These are phyloP conservation scores for Agriopis marginaria DNA, from an alignment of 2,888 invertebrate species.

Conservation along the genomic window DNA sequence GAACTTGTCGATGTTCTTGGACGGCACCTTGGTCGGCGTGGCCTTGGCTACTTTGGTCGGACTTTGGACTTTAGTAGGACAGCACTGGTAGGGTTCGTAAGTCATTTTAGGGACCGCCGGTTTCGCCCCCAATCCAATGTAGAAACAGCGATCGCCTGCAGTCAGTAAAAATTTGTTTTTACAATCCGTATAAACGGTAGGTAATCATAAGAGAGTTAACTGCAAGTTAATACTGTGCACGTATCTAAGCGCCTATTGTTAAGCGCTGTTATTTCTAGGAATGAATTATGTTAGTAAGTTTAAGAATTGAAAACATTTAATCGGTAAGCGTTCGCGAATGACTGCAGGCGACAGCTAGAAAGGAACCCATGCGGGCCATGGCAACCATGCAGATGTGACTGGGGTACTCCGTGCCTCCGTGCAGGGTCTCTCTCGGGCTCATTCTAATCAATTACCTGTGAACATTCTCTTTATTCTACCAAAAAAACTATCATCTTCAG, in stretches of 20 bases:
- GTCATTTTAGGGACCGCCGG: conserved; percentile 91
- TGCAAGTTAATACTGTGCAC: conserved; percentile 81
- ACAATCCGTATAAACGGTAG: conserved; percentile 80
- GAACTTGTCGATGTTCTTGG: conserved; percentile 79
- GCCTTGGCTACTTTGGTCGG: conserved; percentile 93
- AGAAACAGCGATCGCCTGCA: conserved; percentile 99
- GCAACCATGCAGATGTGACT: conserved; percentile 83
- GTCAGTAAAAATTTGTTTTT: conserved; percentile 95
- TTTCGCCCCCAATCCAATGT: conserved; percentile 97
- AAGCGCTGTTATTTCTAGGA: conserved; percentile 79
- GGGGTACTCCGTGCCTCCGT: conserved; percentile 65
- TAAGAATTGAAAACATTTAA: conserved; percentile 80
- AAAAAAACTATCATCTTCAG: conserved; percentile 80
- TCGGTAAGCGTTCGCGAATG: conserved; percentile 85
- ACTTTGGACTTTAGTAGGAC: conserved; percentile 93
- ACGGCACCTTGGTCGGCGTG: conserved; percentile 88
- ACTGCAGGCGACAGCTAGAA: conserved; percentile 89
- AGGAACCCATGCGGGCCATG: conserved; percentile 78
- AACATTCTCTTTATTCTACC: conserved; percentile 83
- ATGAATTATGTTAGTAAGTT: conserved; percentile 82
- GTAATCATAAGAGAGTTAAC: conserved; percentile 74
- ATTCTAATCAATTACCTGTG: conserved; percentile 81
- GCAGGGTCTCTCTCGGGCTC: conserved; percentile 73
- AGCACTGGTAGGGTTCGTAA: conserved; percentile 97
- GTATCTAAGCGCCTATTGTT: conserved; percentile 71